Evolutionary conservation across 2,797 vertebrate genomes (phyloP), one percentile per base, ranked within the genome.

Genomic region (Uromys caudimaculatus): DNA sequence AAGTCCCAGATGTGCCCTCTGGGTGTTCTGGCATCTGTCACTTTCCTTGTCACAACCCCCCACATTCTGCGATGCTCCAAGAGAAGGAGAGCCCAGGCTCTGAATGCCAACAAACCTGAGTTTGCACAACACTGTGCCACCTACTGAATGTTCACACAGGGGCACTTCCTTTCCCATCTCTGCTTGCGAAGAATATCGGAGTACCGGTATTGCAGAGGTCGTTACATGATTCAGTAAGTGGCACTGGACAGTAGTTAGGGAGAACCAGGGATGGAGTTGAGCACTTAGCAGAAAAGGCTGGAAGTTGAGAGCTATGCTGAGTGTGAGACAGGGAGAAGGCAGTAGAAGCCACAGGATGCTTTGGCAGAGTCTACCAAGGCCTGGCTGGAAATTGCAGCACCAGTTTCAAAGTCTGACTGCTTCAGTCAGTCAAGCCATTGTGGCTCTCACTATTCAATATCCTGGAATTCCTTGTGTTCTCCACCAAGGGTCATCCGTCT

Each of bases 1-100:
- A 91, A 96, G 71, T 69, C 79, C 54, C n/a, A 44, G 76, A n/a
- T 88, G 38, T 77, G 35, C n/a, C 81, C 58, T 88, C 14, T 23
- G 23, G 27, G 44, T 58, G 6, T 64, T 62, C 60, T 77, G 62
- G 38, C 86, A 81, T 67, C 62, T 3, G 23, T 44, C 52, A 90
- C 93, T 91, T 50, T 17, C 9, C 32, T 5, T 17, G 47, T 96
- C 81, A 93, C 27, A 75, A 73, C 89, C 90, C 7, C 5, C 58
- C 52, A 60, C 47, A 32, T 3, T 58, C 69, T 54, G 29, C 27
- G 78, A 64, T 47, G 64, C 41, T 78, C 44, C 54, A 86, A 90
- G 8, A 32, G 4, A 23, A 77, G 73, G 64, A 87, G 54, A 77
- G 29, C 19, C 29, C 13, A 44, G 71, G 38, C 41, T 88, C 78